Conservation (phyloP, 2,113 vertebrate genomes). For the human region DNA sequence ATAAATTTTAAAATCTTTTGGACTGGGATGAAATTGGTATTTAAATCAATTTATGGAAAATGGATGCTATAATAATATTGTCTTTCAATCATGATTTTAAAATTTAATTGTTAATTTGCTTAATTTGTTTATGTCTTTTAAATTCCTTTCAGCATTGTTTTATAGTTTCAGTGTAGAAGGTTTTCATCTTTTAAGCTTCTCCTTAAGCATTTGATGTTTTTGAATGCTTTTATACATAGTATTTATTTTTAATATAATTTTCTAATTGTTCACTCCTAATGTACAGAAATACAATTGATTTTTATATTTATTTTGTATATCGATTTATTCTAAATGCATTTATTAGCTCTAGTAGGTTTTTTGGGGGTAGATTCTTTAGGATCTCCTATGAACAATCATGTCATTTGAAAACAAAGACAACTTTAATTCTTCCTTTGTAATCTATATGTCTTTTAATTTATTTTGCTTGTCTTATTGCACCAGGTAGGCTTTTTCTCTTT, state of each 20-base stretch:
- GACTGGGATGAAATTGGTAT: background rate
- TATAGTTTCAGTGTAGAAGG: constrained; percentile 3
- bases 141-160: constrained; percentile 4
- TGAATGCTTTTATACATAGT: background rate
- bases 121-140: background rate
- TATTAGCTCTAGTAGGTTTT: background rate
- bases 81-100: background rate
- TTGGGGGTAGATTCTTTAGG: background rate
- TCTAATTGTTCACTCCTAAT: constrained; percentile 9
- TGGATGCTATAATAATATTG: background rate
- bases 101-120: background rate
- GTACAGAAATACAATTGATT: background rate
- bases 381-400: background rate
- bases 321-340: background rate
- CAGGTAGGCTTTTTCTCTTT: background rate
- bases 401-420: background rate
- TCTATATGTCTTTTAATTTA: background rate
- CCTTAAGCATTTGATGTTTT: background rate
- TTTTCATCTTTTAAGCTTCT: constrained; percentile 13
- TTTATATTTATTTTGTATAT: background rate
- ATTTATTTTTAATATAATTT: constrained; percentile 42
- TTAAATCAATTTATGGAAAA: background rate
- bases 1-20: constrained; percentile 5
- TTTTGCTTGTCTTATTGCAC: constrained; percentile 57
- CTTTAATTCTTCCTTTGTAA: background rate